Evolutionary conservation across 2,797 vertebrate genomes (phyloP).

Genomic region (Nothura maculosa): DNA sequence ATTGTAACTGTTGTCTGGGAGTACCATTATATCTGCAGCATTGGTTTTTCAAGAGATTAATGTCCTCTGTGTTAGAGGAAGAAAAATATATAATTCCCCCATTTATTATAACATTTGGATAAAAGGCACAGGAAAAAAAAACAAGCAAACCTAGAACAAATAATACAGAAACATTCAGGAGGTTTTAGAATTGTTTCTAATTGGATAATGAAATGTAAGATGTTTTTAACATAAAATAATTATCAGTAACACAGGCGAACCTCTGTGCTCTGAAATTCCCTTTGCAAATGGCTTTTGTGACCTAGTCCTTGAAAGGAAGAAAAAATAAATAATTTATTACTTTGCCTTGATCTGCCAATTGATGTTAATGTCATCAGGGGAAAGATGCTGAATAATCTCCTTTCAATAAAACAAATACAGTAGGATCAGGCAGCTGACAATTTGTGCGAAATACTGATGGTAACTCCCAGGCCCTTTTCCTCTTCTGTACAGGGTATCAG

Average conservation of each 20-base stretch:
- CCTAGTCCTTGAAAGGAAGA: neutral
- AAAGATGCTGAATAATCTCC: neutral
- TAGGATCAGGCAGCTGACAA: neutral
- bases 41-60: conserved; percentile 17
- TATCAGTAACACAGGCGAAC: neutral
- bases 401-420: neutral
- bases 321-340: conserved; percentile 16
- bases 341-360: conserved; percentile 15
- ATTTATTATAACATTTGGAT: conserved; percentile 38
- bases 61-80: neutral
- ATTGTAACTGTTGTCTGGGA: conserved; percentile 28
- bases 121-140: neutral
- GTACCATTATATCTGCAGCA: neutral
- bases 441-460: neutral
- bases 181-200: neutral
- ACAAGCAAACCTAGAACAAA: neutral
- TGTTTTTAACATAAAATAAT: neutral
- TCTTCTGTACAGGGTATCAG: neutral
- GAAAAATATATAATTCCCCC: neutral
- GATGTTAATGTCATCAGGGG: neutral
- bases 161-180: neutral
- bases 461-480: neutral
- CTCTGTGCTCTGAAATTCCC: neutral
- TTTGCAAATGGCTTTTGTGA: neutral
- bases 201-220: neutral